These are phyloP conservation scores for Leptothorax acervorum DNA, from an alignment of 2,888 invertebrate genomes.

Conservation along the genomic window DNA sequence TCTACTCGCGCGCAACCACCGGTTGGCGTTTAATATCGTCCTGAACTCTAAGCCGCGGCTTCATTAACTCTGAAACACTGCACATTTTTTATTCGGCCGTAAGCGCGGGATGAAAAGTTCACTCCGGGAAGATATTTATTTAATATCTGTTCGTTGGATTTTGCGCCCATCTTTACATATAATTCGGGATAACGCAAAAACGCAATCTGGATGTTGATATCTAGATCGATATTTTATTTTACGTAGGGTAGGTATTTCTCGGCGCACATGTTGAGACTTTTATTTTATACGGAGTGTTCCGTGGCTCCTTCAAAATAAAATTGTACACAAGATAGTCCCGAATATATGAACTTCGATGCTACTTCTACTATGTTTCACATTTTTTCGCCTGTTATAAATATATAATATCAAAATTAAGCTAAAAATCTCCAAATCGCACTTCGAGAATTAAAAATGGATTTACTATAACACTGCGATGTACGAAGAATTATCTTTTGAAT, in stretches of 20 bases:
- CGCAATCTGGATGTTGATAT: background rate
- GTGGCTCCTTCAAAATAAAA: background rate
- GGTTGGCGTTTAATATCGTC: slow-evolving; percentile 64
- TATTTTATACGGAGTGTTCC: background rate
- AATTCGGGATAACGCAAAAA: background rate
- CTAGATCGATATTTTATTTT: background rate
- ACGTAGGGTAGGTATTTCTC: background rate
- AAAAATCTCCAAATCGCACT: background rate
- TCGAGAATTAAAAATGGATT: background rate
- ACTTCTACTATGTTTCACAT: background rate
- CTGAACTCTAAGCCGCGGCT: slow-evolving; percentile 63
- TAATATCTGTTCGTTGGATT: background rate
- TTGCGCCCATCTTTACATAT: background rate
- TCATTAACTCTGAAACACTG: slow-evolving; percentile 59
- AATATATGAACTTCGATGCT: background rate
- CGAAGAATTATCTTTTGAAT: background rate
- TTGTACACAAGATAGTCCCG: background rate
- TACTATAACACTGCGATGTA: background rate
- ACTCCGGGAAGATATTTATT: slow-evolving; percentile 25
- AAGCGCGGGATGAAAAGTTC: slow-evolving; percentile 48
- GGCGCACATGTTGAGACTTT: background rate
- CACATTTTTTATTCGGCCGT: slow-evolving; percentile 20
- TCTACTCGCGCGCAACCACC: slow-evolving; percentile 46
- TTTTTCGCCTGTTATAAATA: background rate
- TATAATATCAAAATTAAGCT: background rate